Percentiles rank a stretch among this genome's conserved stretches.
Conservation (phyloP, 2,113 vertebrate genomes). For the Pterophyllum scalare region DNA sequence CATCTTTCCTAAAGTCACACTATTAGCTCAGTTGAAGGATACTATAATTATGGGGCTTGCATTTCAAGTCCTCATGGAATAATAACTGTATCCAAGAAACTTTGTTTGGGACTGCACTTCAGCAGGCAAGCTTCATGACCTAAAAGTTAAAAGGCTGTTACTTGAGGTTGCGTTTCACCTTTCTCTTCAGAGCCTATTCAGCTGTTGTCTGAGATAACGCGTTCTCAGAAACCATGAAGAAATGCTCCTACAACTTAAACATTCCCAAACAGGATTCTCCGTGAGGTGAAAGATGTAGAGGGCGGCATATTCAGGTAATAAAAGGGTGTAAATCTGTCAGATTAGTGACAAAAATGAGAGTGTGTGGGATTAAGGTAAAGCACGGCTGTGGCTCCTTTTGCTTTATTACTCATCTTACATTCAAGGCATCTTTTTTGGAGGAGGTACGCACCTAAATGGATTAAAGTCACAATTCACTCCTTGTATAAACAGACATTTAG, state of each 20-base stretch:
- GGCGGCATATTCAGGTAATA: constrained; percentile 72
- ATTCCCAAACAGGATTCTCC: constrained; percentile 49
- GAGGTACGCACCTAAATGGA: constrained; percentile 73
- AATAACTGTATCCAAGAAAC: constrained; percentile 49
- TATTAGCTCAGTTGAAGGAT: constrained; percentile 31
- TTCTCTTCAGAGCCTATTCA: constrained; percentile 49
- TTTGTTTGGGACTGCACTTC: constrained; percentile 44
- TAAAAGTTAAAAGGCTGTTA: constrained; percentile 39
- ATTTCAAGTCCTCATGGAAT: constrained; percentile 44
- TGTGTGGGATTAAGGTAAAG: constrained; percentile 77
- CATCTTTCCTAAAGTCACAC: constrained; percentile 36
- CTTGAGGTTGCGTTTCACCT: constrained; percentile 16
- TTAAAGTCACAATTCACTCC: constrained; percentile 73
- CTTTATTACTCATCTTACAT: constrained; percentile 75
- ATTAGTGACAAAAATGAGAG: constrained; percentile 73
- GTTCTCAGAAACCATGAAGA: constrained; percentile 43
- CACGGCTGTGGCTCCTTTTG: constrained; percentile 60
- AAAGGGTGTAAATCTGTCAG: constrained; percentile 76
- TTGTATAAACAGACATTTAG: constrained; percentile 65
- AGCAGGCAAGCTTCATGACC: background rate
- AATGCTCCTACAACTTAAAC: constrained; percentile 51
- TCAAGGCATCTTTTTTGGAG: constrained; percentile 58
- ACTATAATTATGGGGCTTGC: constrained; percentile 30
- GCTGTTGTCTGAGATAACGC: constrained; percentile 61
- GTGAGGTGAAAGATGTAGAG: constrained; percentile 63